Base-by-base conservation (phyloP, 2,113 vertebrate species). In the Oenanthe melanoleuca region DNA sequence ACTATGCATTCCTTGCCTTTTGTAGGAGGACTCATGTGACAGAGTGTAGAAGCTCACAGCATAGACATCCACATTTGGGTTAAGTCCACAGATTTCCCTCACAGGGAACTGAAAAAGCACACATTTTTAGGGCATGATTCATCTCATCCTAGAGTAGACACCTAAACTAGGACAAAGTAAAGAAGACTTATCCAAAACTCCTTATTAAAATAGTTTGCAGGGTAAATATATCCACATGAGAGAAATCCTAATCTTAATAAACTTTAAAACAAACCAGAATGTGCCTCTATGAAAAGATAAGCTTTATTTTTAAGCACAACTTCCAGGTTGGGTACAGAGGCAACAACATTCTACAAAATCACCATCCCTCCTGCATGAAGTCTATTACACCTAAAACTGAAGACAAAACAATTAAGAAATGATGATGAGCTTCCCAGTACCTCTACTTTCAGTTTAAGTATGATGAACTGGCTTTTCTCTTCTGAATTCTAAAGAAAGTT, bases 11-110 rank as follows among this genome's bases (percentile, higher is more conserved):
- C 81, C 73, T 86, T 74, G 84, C 31, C 31, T 57, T 57, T 94
- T 93, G 78, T 71, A 87, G 80, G 73, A 95, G 60, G 70, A 71
- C 57, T 87, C 73, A 64, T 93, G 34, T 91, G 57, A 87, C 33
- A 29, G 33, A 80, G 53, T n/a, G 53, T 40, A 93, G 61, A 94
- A 34, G 31, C 47, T 78, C 52, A 70, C 12, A 42, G 38, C 7
- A 23, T 2, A 71, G 69, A 56, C 40, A 74, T 34, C 13, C 24
- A 81, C 38, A 52, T 78, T 78, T 78, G 84, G 73, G 69, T 47
- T 67, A 94, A 60, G 24, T 49, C 53, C 53, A 67, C 42, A 84
- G 53, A 78, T 53, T 91, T 80, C 23, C 53, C 47, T 57, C 42
- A 67, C 14, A 73, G 61, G 55, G 9, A 78, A 81, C 47, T 9